Base-by-base conservation (phyloP, 2,888 invertebrate genomes). In the Ophioninae sp. region DNA sequence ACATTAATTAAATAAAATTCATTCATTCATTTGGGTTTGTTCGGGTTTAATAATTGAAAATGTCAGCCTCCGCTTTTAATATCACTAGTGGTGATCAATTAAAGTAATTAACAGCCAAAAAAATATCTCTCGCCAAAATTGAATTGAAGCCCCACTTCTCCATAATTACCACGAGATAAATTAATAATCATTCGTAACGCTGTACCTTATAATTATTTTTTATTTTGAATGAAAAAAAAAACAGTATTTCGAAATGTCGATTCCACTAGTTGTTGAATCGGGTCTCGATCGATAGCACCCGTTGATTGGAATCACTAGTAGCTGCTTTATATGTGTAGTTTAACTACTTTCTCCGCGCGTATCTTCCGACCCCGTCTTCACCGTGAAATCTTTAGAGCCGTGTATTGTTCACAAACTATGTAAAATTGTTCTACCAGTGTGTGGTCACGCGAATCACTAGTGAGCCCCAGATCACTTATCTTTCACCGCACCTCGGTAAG, bases 401-500 rank as follows among this genome's bases (percentile, higher is more conserved):
- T 50, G 41, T 62, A 70, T 50, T 62, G 50, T 78, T 78, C 23
- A 76, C 37, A 65, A 50, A 20, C 61, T 79, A 17, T 77, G 59
- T 79, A 80, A 61, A 77, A 79, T 68, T 85, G 56, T 81, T 79
- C 68, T 59, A 59, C 65, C 56, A 82, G 75, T 65, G 68, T 76
- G 65, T 79, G 79, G 86, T 88, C 85, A 73, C 80, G 80, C 83
- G 74, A 86, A 86, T 84, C 85, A 82, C 85, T 83, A 86, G 84
- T 83, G 86, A 87, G 79, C 84, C 84, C 83, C 78, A 78, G 81
- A 86, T 79, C 78, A 74, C 64, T 87, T 85, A 76, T 85, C 86
- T 85, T n/a, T 78, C 69, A 79, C 68, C 85, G 77, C 65, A 59
- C 77, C n/a, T 80, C 79, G 88, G 87, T 87, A 87, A 88, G 87